A percentile compares a stretch with the other conserved stretches of the same genome.
Conservation (phyloP, 2,888 invertebrate species). For the Epistrophe grossulariae region DNA sequence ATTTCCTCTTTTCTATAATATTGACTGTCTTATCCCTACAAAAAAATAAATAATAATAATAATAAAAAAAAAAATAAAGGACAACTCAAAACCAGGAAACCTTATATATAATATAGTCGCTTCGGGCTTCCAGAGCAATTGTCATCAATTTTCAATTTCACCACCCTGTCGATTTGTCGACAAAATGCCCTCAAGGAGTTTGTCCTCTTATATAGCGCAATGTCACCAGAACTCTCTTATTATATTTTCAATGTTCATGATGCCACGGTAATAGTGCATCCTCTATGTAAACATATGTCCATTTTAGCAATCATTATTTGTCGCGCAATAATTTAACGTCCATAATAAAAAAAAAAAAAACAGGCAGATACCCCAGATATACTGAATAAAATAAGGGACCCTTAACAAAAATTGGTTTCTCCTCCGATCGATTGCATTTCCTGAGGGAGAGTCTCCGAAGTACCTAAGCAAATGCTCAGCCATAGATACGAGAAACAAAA, state of each 20-base stretch:
- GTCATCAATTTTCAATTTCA: constrained; percentile 68
- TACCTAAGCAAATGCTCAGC: constrained; percentile 31
- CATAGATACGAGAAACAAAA: constrained; percentile 16
- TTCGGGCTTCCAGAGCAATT: constrained; percentile 57
- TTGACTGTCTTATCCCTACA: constrained; percentile 67
- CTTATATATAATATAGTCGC: constrained; percentile 28
- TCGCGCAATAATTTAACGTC: constrained; percentile 71
- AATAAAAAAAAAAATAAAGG: constrained; percentile 47
- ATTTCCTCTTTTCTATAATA: constrained; percentile 58
- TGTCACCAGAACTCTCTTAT: constrained; percentile 47
- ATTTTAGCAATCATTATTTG: constrained; percentile 68
- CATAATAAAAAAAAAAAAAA: constrained; percentile 50
- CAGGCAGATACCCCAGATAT: background rate
- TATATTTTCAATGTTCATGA: too few species aligned
- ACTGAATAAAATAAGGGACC: constrained; percentile 33
- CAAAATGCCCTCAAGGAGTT: constrained; percentile 61
- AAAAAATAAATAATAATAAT: constrained; percentile 45
- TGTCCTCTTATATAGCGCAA: constrained; percentile 33
- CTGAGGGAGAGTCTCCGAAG: constrained; percentile 42
- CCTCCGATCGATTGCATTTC: constrained; percentile 59
- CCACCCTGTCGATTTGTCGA: constrained; percentile 72
- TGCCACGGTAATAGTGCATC: constrained; percentile 47
- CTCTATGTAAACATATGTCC: constrained; percentile 75
- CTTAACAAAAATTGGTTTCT: constrained; percentile 46
- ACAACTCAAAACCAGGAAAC: constrained; percentile 50